Base-by-base conservation (phyloP, 1,140 invertebrate species). In the Copidosoma floridanum region DNA sequence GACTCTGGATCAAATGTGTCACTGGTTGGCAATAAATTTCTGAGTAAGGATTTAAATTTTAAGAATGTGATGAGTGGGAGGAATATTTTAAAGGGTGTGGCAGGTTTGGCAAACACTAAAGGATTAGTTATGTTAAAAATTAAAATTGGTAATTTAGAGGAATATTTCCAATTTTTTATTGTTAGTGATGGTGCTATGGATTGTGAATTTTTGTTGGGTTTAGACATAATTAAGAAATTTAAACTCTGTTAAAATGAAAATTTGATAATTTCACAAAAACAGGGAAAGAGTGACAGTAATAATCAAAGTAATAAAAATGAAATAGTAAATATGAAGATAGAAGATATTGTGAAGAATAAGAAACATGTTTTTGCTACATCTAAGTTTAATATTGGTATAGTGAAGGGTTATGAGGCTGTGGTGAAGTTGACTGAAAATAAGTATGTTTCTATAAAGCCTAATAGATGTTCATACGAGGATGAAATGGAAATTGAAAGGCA, bases 211-310 rank as follows among this genome's bases (percentile, higher is more conserved):
- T 37, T 65, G 29, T 47, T 65, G 57, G 63, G 63, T 20, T 41
- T 65, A 26, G 48, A 61, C 29, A 16, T 24, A 37, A 61, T 65
- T 23, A 57, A 57, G 48, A 41, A 52, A 44, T 65, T 65, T 16
- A 61, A 61, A 35, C 41, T 65, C 1, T 41, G 63, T 27, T 59
- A 65, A 43, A 47, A 65, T 48, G 53, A 65, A 55, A 65, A 65
- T 38, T 57, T 61, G 21, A 61, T 43, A n/a, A 65, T 65, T 32
- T 35, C 16, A n/a, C 63, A 61, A 35, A 65, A 65, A 26, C 5
- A 61, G 12, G 43, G n/a, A 37, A 35, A 47, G 24, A 61, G 32
- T 41, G 43, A 58, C 43, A 38, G 16, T 14, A 43, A 1, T 1
- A 24, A 38, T 7, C 5, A 41, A 44, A 18, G 11, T 20, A 44